Percentiles rank a stretch among this genome's conserved stretches.
Conservation (phyloP, 2,797 vertebrate genomes). For the Petrocephalus sullivani region DNA sequence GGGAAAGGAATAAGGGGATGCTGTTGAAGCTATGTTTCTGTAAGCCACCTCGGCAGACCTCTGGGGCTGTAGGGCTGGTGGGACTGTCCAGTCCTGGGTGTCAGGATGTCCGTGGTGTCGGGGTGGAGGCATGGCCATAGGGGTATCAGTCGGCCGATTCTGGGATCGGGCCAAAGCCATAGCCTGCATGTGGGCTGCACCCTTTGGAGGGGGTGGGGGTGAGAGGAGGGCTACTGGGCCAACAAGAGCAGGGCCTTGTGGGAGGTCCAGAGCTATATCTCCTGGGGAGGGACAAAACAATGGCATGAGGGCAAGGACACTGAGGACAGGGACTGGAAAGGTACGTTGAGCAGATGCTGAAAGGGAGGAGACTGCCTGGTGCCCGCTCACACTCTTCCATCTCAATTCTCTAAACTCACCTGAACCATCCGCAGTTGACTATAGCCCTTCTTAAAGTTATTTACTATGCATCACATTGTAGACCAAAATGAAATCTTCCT, state of each 20-base stretch:
- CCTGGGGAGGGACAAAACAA: conserved; percentile 62
- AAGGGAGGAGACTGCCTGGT: conserved; percentile 7
- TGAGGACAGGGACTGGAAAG: conserved; percentile 20
- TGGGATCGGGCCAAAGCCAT: conserved; percentile 84
- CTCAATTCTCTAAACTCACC: conserved; percentile 15
- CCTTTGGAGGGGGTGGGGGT: conserved; percentile 87
- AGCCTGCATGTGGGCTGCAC: conserved; percentile 88
- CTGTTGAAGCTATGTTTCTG: neutral
- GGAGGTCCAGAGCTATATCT: conserved; percentile 68
- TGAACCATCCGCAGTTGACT: neutral
- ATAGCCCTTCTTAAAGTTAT: conserved; percentile 5
- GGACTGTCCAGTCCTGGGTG: conserved; percentile 44
- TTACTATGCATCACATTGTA: neutral
- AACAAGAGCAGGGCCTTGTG: conserved; percentile 72
- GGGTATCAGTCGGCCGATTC: conserved; percentile 67
- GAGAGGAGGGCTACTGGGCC: conserved; percentile 95
- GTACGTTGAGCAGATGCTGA: neutral
- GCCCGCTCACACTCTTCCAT: neutral
- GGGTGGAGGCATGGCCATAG: conserved; percentile 41
- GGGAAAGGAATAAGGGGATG: conserved; percentile 20
- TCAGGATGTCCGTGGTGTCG: conserved; percentile 50
- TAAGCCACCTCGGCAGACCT: conserved; percentile 33
- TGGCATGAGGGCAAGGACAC: conserved; percentile 28
- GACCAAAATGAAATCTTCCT: conserved; percentile 17
- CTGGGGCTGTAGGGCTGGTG: conserved; percentile 53